Conservation (phyloP, 2,888 invertebrate species). For the Pogonocherus hispidulus region DNA sequence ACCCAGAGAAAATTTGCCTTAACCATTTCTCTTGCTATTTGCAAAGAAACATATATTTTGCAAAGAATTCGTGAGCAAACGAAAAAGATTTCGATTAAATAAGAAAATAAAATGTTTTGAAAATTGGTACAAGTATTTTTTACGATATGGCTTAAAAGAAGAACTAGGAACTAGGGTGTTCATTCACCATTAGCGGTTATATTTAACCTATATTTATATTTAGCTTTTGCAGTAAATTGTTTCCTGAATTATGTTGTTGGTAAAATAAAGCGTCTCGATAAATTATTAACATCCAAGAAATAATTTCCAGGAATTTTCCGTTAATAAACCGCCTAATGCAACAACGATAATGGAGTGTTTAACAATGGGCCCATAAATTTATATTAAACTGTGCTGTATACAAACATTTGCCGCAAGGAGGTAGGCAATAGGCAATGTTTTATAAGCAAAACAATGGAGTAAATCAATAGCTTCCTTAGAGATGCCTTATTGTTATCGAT, state of each 20-base stretch:
- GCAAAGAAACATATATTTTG: too few relatives aligned
- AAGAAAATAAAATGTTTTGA: too few relatives aligned
- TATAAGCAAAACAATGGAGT: background rate
- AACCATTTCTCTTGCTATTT: too few relatives aligned
- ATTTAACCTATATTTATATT: background rate
- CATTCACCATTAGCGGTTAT: too few relatives aligned
- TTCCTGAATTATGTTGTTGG: background rate
- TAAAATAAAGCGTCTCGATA: background rate
- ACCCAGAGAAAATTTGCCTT: too few relatives aligned
- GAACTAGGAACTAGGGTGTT: too few relatives aligned
- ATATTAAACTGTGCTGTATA: background rate
- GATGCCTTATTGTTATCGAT: too few relatives aligned
- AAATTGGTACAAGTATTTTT: too few relatives aligned
- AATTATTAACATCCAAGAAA: background rate
- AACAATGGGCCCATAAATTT: background rate
- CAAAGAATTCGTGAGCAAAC: too few relatives aligned
- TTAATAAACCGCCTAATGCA: background rate
- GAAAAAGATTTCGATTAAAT: too few relatives aligned
- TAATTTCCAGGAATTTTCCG: background rate
- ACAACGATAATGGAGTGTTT: background rate
- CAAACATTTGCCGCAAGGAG: background rate
- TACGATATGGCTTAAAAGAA: too few relatives aligned
- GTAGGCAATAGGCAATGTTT: background rate
- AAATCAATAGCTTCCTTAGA: background rate
- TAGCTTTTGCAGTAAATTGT: background rate